Conservation (phyloP, 2,888 invertebrate species). For the Xestia xanthographa region DNA sequence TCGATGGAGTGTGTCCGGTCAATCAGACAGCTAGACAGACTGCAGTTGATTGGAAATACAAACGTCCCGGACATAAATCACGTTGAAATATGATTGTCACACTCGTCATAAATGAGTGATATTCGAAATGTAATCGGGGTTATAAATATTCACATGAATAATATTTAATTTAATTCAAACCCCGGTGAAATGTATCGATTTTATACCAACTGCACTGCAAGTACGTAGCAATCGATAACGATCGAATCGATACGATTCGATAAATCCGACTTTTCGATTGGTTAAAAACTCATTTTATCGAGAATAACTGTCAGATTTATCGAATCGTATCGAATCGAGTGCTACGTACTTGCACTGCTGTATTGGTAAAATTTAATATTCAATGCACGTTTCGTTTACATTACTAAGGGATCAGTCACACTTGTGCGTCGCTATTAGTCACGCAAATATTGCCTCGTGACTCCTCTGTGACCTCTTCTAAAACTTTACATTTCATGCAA, state of each 20-base stretch:
- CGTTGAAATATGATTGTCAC: conserved; percentile 14
- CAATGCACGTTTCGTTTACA: not conserved
- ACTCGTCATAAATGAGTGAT: too few relatives aligned
- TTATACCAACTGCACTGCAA: not conserved
- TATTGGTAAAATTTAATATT: not conserved
- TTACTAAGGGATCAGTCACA: not conserved
- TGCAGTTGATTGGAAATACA: conserved; percentile 26
- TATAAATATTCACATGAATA: not conserved
- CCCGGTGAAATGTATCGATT: not conserved
- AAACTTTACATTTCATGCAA: not conserved
- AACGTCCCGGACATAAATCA: conserved; percentile 6
- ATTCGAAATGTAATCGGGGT: not conserved
- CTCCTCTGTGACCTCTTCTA: not conserved
- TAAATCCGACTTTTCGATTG: too few relatives aligned
- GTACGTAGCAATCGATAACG: too few relatives aligned
- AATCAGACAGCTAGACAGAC: conserved; percentile 4
- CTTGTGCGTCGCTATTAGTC: not conserved
- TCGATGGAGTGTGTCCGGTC: conserved; percentile 5
- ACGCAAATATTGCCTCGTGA: not conserved
- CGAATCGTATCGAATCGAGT: too few relatives aligned
- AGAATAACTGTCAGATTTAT: too few relatives aligned
- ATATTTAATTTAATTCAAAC: not conserved
- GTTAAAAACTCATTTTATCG: too few relatives aligned
- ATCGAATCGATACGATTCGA: too few relatives aligned
- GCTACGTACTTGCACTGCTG: too few relatives aligned